Conservation (phyloP, 2,113 vertebrate species). For the Eleginops maclovinus region DNA sequence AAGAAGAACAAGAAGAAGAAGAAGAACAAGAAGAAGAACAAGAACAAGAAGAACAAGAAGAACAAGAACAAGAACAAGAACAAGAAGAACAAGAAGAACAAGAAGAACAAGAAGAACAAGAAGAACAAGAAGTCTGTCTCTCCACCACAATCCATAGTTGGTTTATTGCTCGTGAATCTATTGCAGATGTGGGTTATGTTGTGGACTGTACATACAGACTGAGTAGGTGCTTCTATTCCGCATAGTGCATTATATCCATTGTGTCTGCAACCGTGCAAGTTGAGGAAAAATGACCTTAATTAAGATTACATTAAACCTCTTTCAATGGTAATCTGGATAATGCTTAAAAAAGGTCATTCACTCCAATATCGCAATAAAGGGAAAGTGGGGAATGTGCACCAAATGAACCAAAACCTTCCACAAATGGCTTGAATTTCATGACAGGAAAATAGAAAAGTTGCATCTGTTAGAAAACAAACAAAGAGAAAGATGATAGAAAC, state of each 20-base stretch:
- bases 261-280: neutral
- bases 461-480: neutral
- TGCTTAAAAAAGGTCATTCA: neutral
- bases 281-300: neutral
- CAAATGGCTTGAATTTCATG: neutral
- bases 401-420: too few species aligned
- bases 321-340: too few species aligned
- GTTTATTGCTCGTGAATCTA: neutral
- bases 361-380: too few species aligned
- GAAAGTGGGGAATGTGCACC: too few species aligned
- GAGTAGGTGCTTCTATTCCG: neutral
- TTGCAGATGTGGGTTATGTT: neutral
- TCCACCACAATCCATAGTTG: conserved; percentile 5
- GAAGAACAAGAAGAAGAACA: neutral
- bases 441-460: neutral
- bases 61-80: neutral
- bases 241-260: neutral
- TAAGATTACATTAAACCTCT: too few species aligned
- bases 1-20: conserved; percentile 6
- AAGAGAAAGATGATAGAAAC: too few species aligned
- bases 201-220: neutral
- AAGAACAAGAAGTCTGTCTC: neutral
- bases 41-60: neutral
- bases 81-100: neutral
- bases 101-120: neutral